Conservation (phyloP, 1,140 invertebrate genomes). For the Drosophila simulans region DNA sequence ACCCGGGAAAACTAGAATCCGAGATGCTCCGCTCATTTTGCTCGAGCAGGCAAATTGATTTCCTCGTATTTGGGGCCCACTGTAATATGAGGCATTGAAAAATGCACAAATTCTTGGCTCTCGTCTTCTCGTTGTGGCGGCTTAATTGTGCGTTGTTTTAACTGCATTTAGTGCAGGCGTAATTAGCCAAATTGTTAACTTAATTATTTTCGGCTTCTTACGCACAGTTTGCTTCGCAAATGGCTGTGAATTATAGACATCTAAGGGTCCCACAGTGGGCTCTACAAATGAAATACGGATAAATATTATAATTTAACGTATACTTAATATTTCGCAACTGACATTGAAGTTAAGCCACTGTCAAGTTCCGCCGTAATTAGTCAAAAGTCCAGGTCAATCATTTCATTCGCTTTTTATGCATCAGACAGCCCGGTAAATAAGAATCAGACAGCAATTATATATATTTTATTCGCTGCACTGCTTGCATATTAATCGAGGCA, state of each 20-base stretch:
- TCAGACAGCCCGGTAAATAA: slow-evolving; percentile 44
- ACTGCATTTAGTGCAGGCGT: slow-evolving; percentile 46
- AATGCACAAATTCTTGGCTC: slow-evolving; percentile 35
- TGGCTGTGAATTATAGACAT: slow-evolving; percentile 16
- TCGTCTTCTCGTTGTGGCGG: slow-evolving; percentile 13
- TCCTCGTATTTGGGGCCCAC: slow-evolving; percentile 14
- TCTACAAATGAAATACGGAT: not conserved
- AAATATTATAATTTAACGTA: not conserved
- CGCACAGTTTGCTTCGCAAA: slow-evolving; percentile 29
- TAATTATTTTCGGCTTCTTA: slow-evolving; percentile 39
- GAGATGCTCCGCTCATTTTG: slow-evolving; percentile 29
- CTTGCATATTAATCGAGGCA: slow-evolving; percentile 73
- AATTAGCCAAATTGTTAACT: slow-evolving; percentile 54
- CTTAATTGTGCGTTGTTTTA: slow-evolving; percentile 42
- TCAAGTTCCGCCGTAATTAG: slow-evolving; percentile 52
- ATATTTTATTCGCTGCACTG: slow-evolving; percentile 69
- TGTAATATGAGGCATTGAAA: slow-evolving; percentile 50
- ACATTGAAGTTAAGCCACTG: slow-evolving; percentile 30
- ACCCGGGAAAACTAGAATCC: slow-evolving; percentile 10
- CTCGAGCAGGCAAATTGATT: slow-evolving; percentile 23
- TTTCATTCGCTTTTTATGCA: slow-evolving; percentile 52
- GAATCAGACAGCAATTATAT: slow-evolving; percentile 58
- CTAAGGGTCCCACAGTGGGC: not conserved
- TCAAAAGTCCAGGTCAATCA: slow-evolving; percentile 42
- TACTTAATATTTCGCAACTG: not conserved